These are phyloP conservation scores for Troilus luridus DNA, from an alignment of 2,888 invertebrate species.

Conservation along the genomic window DNA sequence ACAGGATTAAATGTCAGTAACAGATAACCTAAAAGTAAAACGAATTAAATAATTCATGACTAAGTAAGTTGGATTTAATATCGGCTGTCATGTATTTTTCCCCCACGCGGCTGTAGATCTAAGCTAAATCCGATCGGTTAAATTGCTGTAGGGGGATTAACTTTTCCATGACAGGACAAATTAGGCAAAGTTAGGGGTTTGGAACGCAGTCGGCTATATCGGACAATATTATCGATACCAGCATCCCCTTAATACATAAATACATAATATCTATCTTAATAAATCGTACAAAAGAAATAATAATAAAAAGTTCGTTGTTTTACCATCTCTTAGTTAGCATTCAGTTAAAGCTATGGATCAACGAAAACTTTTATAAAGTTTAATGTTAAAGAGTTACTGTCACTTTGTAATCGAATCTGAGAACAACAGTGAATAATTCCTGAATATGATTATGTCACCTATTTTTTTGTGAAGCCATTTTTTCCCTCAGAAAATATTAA, in stretches of 20 bases:
- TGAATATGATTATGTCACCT: too few relatives aligned
- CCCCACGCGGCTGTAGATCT: background rate
- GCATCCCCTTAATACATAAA: background rate
- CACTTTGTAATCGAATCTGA: background rate
- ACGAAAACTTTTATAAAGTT: background rate
- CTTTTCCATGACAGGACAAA: slow-evolving; percentile 8
- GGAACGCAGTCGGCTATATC: background rate
- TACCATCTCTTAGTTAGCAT: background rate
- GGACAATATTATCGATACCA: background rate
- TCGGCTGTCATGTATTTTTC: background rate
- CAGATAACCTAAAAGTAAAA: background rate
- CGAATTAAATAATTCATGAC: background rate
- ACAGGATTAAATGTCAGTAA: background rate
- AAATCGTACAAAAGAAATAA: background rate
- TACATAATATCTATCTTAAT: too few relatives aligned
- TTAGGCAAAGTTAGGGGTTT: background rate
- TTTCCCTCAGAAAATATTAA: too few relatives aligned
- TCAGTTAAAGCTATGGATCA: background rate
- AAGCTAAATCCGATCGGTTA: slow-evolving; percentile 22
- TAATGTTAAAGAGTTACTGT: background rate
- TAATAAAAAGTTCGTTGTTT: background rate
- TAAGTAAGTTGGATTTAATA: background rate
- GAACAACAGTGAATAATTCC: too few relatives aligned
- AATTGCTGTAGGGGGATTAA: slow-evolving; percentile 12
- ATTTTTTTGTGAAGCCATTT: too few relatives aligned